These are phyloP conservation scores for Ammospiza maritima DNA, from an alignment of 2,797 vertebrate genomes.

Conservation along the genomic window DNA sequence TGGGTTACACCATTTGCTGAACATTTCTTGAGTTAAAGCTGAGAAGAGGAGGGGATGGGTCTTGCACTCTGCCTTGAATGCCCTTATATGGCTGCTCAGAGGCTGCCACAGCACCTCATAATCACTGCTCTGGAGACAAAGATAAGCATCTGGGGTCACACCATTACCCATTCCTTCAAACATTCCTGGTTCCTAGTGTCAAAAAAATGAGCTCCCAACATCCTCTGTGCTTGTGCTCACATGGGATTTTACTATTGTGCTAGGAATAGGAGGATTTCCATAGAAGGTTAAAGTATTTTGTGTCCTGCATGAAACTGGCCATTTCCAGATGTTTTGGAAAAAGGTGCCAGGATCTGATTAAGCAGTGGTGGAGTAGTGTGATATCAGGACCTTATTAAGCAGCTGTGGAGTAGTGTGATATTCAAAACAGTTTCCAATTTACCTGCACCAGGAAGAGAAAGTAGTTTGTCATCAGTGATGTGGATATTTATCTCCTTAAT, in stretches of 20 bases:
- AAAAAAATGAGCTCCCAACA: not conserved
- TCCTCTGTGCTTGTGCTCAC: not conserved
- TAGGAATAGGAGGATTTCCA: conserved; percentile 19
- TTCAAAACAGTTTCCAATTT: not conserved
- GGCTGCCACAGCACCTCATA: not conserved
- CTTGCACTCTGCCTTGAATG: not conserved
- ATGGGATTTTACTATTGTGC: conserved; percentile 13
- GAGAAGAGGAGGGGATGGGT: not conserved
- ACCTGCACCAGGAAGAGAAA: not conserved
- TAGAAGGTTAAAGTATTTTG: conserved; percentile 19
- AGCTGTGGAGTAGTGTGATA: not conserved
- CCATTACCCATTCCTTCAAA: conserved; percentile 13
- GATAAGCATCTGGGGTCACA: conserved; percentile 1
- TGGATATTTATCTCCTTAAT: not conserved
- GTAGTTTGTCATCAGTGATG: not conserved
- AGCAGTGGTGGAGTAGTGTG: not conserved
- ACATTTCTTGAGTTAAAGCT: not conserved
- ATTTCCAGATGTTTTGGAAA: not conserved
- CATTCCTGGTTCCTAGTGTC: not conserved
- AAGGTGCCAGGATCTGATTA: not conserved
- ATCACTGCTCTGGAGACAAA: not conserved
- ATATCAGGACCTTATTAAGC: not conserved
- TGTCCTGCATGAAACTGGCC: not conserved
- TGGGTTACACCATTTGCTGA: not conserved
- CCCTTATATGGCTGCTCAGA: not conserved